phyloP scores from a whole-genome alignment of 1,140 invertebrate species.

The Ceratosolen solmsi region DNA sequence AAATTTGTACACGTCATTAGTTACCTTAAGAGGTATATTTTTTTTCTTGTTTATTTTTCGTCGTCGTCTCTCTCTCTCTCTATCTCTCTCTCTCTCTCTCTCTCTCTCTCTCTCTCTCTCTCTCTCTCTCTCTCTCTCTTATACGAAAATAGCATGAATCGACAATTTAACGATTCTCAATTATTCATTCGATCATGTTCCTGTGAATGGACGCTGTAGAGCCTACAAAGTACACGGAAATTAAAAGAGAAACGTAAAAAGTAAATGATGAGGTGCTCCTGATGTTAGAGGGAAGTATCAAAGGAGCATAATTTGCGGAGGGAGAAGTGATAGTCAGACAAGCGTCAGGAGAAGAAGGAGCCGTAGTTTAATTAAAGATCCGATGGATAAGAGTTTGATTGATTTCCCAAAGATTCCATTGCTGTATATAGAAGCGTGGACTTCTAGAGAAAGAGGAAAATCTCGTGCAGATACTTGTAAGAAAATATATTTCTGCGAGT shows the following conservation, averaged over 20 bases:
- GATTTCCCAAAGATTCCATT: conserved; percentile 33
- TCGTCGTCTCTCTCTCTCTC: no score
- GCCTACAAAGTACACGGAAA: not conserved
- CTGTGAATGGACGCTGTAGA: not conserved
- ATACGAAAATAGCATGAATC: no score
- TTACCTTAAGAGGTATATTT: no score
- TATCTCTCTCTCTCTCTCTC: no score
- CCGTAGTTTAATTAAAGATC: conserved; percentile 46
- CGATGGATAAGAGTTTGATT: conserved; percentile 44
- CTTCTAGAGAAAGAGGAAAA: not conserved
- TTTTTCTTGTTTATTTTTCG: no score
- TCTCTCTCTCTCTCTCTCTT: no score
- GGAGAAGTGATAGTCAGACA: not conserved
- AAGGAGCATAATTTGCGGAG: conserved; percentile 11
- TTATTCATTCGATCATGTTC: not conserved
- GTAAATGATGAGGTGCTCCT: not conserved
- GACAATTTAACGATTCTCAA: not conserved
- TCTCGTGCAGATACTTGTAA: conserved; percentile 4
- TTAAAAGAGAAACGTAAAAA: not conserved
- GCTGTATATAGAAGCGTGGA: conserved; percentile 7
- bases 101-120: no score
- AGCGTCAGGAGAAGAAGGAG: not conserved
- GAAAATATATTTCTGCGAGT: not conserved
- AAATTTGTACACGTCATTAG: no score
- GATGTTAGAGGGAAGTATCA: not conserved